Evolutionary conservation across 2,797 vertebrate genomes (phyloP).

Genomic region (Schizopygopsis pylzovi): DNA sequence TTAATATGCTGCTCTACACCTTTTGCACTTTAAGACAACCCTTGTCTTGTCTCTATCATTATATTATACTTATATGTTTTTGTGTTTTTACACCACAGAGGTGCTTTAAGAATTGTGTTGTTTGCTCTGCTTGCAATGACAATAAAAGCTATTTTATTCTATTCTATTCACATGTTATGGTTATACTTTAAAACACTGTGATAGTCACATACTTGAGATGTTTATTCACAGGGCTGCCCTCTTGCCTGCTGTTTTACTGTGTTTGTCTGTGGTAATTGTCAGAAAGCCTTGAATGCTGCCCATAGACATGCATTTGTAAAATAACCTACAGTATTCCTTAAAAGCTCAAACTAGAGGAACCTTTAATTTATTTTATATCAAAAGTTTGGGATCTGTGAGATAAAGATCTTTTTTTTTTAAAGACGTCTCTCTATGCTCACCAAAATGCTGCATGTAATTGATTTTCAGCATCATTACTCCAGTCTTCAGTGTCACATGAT

Average conservation of each 20-base stretch:
- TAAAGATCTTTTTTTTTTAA: too few species aligned
- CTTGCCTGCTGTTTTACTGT: conserved; percentile 10
- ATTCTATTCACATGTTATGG: background rate
- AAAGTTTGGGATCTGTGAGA: background rate
- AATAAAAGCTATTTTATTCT: too few species aligned
- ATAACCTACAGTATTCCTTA: background rate
- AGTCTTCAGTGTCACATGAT: conserved; percentile 6
- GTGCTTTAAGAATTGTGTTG: too few species aligned
- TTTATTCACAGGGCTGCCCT: conserved; percentile 5
- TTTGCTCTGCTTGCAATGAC: too few species aligned
- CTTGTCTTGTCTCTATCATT: too few species aligned
- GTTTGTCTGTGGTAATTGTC: conserved; percentile 3
- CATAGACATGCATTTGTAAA: background rate
- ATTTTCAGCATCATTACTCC: background rate
- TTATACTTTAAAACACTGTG: conserved; percentile 28
- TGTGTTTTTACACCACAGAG: too few species aligned
- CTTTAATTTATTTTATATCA: background rate
- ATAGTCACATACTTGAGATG: conserved; percentile 9
- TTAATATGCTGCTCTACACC: too few species aligned
- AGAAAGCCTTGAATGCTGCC: background rate
- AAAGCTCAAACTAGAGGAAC: background rate
- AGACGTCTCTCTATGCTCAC: too few species aligned
- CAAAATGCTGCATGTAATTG: background rate
- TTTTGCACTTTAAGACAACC: too few species aligned
- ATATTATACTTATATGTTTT: too few species aligned